These are phyloP conservation scores for Steromphala cineraria DNA, from an alignment of 2,888 invertebrate genomes.

Conservation along the genomic window DNA sequence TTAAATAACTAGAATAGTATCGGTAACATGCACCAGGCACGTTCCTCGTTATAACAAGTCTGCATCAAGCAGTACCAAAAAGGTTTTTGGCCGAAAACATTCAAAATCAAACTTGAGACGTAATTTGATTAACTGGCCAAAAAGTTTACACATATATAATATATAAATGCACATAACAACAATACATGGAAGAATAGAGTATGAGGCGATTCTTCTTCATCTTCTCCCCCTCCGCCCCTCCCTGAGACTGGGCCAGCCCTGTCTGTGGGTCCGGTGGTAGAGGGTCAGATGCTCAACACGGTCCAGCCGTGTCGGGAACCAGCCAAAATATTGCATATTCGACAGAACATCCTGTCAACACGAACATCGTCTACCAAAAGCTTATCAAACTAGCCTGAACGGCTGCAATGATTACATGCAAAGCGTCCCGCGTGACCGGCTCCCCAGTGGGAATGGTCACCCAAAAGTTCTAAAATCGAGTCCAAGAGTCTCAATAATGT, in stretches of 20 bases:
- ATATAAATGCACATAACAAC: constrained; percentile 25
- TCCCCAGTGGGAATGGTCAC: constrained; percentile 16
- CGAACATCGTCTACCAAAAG: not conserved
- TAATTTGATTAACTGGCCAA: constrained; percentile 24
- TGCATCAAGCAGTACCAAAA: constrained; percentile 29
- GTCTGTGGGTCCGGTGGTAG: constrained; percentile 21
- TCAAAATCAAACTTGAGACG: constrained; percentile 20
- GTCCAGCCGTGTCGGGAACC: constrained; percentile 27
- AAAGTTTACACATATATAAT: constrained; percentile 4
- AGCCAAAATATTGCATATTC: constrained; percentile 24
- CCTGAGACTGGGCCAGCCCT: constrained; percentile 35
- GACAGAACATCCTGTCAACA: constrained; percentile 4
- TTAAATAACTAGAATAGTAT: constrained; percentile 1
- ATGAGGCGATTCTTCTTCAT: constrained; percentile 18
- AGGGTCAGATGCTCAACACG: constrained; percentile 7
- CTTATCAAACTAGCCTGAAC: constrained; percentile 14
- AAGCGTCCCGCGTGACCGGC: constrained; percentile 9
- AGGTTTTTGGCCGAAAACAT: constrained; percentile 8
- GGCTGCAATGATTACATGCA: constrained; percentile 19
- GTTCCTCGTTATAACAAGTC: constrained; percentile 15
- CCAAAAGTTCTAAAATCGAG: not conserved
- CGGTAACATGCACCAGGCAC: not conserved
- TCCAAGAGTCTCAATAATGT: constrained; percentile 8
- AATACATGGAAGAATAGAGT: constrained; percentile 13
- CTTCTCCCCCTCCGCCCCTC: not conserved